Evolutionary conservation across 1,140 invertebrate genomes (phyloP), one percentile per base, ranked within the genome.

Genomic region (Piezodorus guildinii): DNA sequence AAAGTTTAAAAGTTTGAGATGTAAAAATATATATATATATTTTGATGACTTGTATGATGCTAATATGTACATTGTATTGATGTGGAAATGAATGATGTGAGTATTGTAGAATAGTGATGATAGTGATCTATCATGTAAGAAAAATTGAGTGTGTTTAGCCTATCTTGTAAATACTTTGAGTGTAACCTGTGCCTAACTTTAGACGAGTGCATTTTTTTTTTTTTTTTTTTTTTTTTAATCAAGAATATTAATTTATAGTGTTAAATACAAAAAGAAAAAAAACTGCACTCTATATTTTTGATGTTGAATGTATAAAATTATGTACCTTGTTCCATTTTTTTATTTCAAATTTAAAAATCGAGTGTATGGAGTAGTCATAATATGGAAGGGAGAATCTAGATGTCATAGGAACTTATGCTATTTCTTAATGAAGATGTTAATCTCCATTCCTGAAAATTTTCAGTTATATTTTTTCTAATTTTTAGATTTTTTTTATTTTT

Each of bases 181-280:
- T 49, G 52, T 23, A 25, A 56, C 52, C 52, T 56, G 52, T 56
- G 52, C 52, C 52, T 56, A 56, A 56, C 23, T 3, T 56, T 56
- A 56, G 52, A 56, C 10, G 46, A 56, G 52, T 56, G 52, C 52
- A 56, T 27, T 19, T 23, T 56, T 56, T 56, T n/a, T n/a, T n/a
- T n/a, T n/a, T n/a, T n/a, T 27, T 19, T 23, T 56, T 56, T 56
- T 56, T 30, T 30, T 30, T 30, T 4, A 30, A 23, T 25, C 25
- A 23, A 16, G 23, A 23, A 56, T 27, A 56, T 56, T 56, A 23
- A 25, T 25, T 56, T 27, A 25, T 10, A 39, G 9, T 39, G 9
- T 39, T 8, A 10, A 39, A 12, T 5, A 39, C 4, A 25, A 27
- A 56, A 56, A 25, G 12, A 3, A 56, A 56, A 23, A 56, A 56